Evolutionary conservation across 64 coral and sea anemone species (phyloP).

Genomic region (Actinia equina): DNA sequence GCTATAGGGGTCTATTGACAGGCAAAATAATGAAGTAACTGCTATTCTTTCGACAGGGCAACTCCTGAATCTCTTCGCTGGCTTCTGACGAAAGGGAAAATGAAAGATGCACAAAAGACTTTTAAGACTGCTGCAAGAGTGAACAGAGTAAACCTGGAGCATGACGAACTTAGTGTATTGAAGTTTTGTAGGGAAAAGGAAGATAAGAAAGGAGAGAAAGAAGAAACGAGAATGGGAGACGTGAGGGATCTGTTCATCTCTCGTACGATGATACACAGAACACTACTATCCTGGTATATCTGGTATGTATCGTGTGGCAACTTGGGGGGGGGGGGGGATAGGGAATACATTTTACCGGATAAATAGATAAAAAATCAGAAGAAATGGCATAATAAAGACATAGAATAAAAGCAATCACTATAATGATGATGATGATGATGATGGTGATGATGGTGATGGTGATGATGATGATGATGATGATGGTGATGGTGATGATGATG

Average conservation of each 20-base stretch:
- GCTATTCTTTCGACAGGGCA: neutral
- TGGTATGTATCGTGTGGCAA: neutral
- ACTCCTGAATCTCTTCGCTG: slow-evolving; percentile 68
- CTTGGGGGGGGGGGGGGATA: too few relatives aligned
- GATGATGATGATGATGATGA: too few relatives aligned
- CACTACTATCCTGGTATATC: slow-evolving; percentile 46
- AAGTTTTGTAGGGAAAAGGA: neutral
- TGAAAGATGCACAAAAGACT: slow-evolving; percentile 27
- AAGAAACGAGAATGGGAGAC: slow-evolving; percentile 48
- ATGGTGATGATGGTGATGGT: too few relatives aligned
- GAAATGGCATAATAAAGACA: too few relatives aligned
- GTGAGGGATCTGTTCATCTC: slow-evolving; percentile 73
- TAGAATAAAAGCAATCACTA: too few relatives aligned
- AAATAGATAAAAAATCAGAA: too few relatives aligned
- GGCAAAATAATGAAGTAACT: too few relatives aligned
- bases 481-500: too few relatives aligned
- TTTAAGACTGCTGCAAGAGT: slow-evolving; percentile 25
- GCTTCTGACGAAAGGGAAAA: slow-evolving; percentile 54
- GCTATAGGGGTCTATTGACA: too few relatives aligned
- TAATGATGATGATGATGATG: too few relatives aligned
- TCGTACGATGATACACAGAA: slow-evolving; percentile 6
- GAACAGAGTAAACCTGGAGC: neutral
- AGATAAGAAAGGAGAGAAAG: slow-evolving; percentile 7
- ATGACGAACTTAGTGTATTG: neutral
- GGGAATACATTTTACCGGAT: too few relatives aligned